A percentile compares a stretch with the other conserved stretches of the same genome.
Evolutionary conservation across 2,797 vertebrate species (phyloP).

Genomic region (Galaxias olidus): DNA sequence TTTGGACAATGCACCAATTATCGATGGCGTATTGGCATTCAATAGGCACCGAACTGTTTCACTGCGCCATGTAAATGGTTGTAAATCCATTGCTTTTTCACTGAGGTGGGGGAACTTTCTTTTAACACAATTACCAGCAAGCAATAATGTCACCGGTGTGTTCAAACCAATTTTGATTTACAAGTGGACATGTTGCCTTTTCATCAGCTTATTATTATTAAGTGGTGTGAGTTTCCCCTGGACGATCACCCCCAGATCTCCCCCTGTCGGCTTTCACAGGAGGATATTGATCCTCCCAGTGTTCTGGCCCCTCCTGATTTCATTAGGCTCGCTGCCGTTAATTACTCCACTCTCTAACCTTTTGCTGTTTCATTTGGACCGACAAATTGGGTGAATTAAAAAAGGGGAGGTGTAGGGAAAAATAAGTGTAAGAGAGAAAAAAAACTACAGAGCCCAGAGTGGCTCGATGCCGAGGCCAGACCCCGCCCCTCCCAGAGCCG

Average conservation of each 20-base stretch:
- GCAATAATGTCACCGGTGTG: conserved; percentile 62
- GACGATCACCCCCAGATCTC: conserved; percentile 65
- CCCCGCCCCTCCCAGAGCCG: conserved; percentile 39
- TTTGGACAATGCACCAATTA: conserved; percentile 65
- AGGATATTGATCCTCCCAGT: conserved; percentile 83
- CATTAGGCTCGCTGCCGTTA: conserved; percentile 85
- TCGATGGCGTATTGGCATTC: conserved; percentile 70
- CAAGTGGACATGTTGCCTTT: conserved; percentile 75
- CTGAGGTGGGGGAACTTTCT: conserved; percentile 53
- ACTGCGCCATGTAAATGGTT: conserved; percentile 57
- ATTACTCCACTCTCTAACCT: conserved; percentile 89
- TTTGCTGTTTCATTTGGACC: conserved; percentile 89
- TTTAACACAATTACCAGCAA: conserved; percentile 69
- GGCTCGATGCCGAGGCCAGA: conserved; percentile 43
- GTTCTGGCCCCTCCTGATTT: conserved; percentile 81
- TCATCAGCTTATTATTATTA: conserved; percentile 81
- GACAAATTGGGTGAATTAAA: conserved; percentile 92
- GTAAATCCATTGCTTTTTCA: conserved; percentile 35
- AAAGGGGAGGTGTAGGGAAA: conserved; percentile 43
- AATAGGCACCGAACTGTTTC: conserved; percentile 70
- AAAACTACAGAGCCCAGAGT: conserved; percentile 62
- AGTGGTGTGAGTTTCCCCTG: conserved; percentile 73
- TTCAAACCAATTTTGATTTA: conserved; percentile 74
- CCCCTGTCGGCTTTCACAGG: conserved; percentile 66
- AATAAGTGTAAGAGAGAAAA: conserved; percentile 56